A percentile compares a stretch with the other conserved stretches of the same genome.
phyloP scores from a whole-genome alignment of 2,113 vertebrate species.

The Prionailurus bengalensis region DNA sequence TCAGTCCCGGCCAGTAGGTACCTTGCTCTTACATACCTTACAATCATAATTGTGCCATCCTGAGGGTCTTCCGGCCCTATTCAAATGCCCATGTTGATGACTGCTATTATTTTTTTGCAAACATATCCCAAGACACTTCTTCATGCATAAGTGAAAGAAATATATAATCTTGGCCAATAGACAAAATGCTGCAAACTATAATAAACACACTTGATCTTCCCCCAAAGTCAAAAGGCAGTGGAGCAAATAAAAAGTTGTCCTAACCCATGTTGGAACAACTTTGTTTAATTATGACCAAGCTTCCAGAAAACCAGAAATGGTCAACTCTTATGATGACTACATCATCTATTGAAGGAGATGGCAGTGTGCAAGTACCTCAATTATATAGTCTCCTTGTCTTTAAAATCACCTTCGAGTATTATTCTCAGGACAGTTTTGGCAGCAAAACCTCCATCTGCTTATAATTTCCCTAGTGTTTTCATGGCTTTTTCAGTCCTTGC shows the following conservation, averaged over 20 bases:
- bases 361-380: not conserved
- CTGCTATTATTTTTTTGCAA: not conserved
- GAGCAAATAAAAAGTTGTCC: not conserved
- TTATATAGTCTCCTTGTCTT: constrained; percentile 17
- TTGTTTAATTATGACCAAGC: constrained; percentile 8
- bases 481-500: not conserved
- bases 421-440: not conserved
- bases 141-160: not conserved
- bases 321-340: not conserved
- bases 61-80: not conserved
- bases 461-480: constrained; percentile 16
- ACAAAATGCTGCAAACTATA: not conserved
- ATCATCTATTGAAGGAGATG: not conserved
- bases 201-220: not conserved
- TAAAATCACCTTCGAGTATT: not conserved
- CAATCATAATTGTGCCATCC: not conserved
- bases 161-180: not conserved
- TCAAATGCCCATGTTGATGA: not conserved
- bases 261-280: not conserved
- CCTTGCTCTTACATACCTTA: not conserved
- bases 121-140: not conserved
- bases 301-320: not conserved
- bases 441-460: constrained; percentile 61
- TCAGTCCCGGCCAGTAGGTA: not conserved
- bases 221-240: not conserved